A percentile compares a stretch with the other conserved stretches of the same genome.
Evolutionary conservation across 2,113 vertebrate species (phyloP).

Genomic region (Macrotis lagotis): DNA sequence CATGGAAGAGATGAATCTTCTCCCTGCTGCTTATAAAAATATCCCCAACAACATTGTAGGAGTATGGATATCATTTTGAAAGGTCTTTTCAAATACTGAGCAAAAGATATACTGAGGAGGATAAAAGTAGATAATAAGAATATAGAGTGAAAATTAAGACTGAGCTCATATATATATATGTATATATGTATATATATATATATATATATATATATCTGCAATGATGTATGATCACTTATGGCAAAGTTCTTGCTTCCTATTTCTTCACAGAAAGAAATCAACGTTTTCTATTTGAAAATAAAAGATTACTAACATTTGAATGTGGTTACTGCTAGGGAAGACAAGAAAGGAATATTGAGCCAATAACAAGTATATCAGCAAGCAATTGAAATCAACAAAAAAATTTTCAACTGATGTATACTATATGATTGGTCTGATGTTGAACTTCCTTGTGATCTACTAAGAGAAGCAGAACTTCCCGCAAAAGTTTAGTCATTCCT

Average conservation of each 20-base stretch:
- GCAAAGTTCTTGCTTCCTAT: background rate
- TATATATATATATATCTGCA: background rate
- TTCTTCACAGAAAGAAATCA: background rate
- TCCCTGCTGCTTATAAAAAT: background rate
- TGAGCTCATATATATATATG: background rate
- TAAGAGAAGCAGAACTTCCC: background rate
- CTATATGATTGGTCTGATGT: background rate
- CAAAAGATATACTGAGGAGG: background rate
- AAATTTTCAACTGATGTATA: background rate
- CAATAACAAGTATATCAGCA: background rate
- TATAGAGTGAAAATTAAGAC: background rate
- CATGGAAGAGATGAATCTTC: background rate
- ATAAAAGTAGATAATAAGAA: background rate
- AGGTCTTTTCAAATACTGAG: background rate
- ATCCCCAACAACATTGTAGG: no score
- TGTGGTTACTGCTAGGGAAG: background rate
- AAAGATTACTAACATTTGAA: background rate
- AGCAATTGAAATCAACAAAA: background rate
- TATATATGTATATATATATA: no score
- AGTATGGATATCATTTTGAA: background rate
- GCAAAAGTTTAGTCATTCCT: background rate
- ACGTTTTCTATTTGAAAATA: background rate
- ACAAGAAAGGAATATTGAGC: background rate
- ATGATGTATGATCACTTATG: background rate
- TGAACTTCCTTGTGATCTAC: background rate